These are phyloP conservation scores for Notodromas monacha DNA, from an alignment of 2,888 invertebrate genomes.

Conservation along the genomic window DNA sequence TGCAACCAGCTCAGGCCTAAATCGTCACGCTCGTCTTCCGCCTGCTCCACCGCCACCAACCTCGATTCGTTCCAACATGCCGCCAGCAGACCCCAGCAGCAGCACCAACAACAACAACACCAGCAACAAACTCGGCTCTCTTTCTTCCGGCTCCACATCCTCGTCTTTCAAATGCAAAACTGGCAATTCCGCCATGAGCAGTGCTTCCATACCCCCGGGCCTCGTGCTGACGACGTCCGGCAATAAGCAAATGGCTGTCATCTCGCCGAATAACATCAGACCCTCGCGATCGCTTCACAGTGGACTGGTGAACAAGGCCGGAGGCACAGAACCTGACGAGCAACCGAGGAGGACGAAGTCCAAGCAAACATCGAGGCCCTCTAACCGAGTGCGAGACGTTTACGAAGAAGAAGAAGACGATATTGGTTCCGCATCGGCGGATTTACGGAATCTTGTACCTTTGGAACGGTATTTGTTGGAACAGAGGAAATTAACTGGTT, in stretches of 20 bases:
- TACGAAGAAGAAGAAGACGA: slow-evolving; percentile 16
- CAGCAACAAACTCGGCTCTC: slow-evolving; percentile 4
- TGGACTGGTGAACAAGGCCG: no score
- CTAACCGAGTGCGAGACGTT: slow-evolving; percentile 12
- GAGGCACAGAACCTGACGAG: no score
- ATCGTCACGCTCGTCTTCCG: not conserved
- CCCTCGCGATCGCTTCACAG: not conserved
- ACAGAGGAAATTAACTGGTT: slow-evolving; percentile 34
- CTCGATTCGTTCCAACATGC: not conserved
- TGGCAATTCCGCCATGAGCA: slow-evolving; percentile 6
- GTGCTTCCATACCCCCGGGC: slow-evolving; percentile 11
- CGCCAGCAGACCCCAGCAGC: slow-evolving; percentile 11
- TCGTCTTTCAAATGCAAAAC: slow-evolving; percentile 6
- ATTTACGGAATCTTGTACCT: slow-evolving; percentile 37
- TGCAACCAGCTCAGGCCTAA: not conserved
- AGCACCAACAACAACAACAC: slow-evolving; percentile 12
- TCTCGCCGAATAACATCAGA: not conserved
- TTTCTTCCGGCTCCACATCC: slow-evolving; percentile 7
- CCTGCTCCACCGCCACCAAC: not conserved
- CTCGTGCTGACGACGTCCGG: slow-evolving; percentile 10
- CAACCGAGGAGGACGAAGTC: not conserved
- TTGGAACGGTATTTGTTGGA: slow-evolving; percentile 59
- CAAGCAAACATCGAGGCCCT: not conserved
- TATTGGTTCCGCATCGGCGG: no score
- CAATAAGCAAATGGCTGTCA: not conserved